These are phyloP conservation scores for Branchellion lobata DNA, from an alignment of 2,888 invertebrate species.

Conservation along the genomic window DNA sequence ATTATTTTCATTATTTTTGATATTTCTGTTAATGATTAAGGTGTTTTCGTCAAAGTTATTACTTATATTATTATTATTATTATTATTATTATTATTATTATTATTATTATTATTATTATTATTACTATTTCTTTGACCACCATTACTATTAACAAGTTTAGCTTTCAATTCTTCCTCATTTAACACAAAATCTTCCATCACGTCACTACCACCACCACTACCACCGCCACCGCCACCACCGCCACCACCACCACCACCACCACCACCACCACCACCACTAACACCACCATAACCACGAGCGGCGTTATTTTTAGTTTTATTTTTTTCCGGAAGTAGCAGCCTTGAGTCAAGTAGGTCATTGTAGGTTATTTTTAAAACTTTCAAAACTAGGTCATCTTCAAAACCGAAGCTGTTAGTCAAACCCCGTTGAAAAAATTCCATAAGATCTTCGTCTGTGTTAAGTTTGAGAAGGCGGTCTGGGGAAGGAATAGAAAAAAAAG, in stretches of 20 bases:
- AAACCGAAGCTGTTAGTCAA: slow-evolving; percentile 88
- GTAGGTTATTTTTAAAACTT: slow-evolving; percentile 80
- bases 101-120: background rate
- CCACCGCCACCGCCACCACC: background rate
- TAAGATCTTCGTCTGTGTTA: slow-evolving; percentile 58
- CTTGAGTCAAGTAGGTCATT: slow-evolving; percentile 71
- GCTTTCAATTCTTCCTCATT: background rate
- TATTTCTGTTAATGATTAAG: background rate
- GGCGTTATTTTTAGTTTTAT: slow-evolving; percentile 52
- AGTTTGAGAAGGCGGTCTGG: slow-evolving; percentile 39
- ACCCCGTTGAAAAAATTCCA: slow-evolving; percentile 69
- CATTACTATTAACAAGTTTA: background rate
- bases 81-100: background rate
- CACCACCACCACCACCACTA: background rate
- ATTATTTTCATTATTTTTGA: background rate
- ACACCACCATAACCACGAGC: slow-evolving; percentile 5
- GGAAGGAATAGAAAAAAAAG: background rate
- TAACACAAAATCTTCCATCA: background rate
- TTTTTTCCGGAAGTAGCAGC: slow-evolving; percentile 76
- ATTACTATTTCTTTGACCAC: background rate
- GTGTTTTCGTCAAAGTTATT: background rate
- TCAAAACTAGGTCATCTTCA: slow-evolving; percentile 85
- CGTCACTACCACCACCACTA: background rate
- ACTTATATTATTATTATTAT: background rate
- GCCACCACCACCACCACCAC: slow-evolving; percentile 13